Evolutionary conservation across 2,888 invertebrate genomes (phyloP), one percentile per base, ranked within the genome.

Genomic region (Thyatira batis): DNA sequence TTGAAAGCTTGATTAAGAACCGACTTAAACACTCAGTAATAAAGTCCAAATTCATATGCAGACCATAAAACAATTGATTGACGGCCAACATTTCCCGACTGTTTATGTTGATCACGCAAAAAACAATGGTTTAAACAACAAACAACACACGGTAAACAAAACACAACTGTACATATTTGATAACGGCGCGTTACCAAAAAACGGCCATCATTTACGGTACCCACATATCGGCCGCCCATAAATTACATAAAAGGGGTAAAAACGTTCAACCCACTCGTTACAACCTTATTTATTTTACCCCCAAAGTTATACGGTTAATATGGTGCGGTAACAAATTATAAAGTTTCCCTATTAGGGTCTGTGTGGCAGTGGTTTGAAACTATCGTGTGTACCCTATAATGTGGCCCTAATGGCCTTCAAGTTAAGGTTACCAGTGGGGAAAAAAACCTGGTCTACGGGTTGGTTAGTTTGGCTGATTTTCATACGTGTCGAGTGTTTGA

Each of bases 281-380:
- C 39, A 39, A 45, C 20, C 20, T 23, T 45, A 45, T 21, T 45
- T 45, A 45, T 23, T 13, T 27, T 27, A 48, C 6, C 39, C 39
- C 13, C 48, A 9, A 27, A 20, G 48, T 48, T 48, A 43, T 28
- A 4, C 17, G 27, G 27, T 48, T 28, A 48, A 48, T 48, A 27
- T 10, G 13, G 17, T 17, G 20, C 27, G 21, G 52, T 33, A 50
- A 50, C 56, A 56, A 53, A 56, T 56, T 53, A 53, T 33, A 56
- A 56, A 56, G 50, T 56, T 56, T 51, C 46, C 25, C 51, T 49
- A 56, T 56, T 53, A 49, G 49, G 45, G 43, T 50, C 49, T n/a
- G 17, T 30, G 17, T 21, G 39, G 49, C 23, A 50, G 53, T 51
- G 53, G 17, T 27, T 27, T 17, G 23, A 43, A 45, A 45, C 30